These are phyloP conservation scores for Macquaria australasica DNA, from an alignment of 2,113 vertebrate genomes.

Conservation along the genomic window DNA sequence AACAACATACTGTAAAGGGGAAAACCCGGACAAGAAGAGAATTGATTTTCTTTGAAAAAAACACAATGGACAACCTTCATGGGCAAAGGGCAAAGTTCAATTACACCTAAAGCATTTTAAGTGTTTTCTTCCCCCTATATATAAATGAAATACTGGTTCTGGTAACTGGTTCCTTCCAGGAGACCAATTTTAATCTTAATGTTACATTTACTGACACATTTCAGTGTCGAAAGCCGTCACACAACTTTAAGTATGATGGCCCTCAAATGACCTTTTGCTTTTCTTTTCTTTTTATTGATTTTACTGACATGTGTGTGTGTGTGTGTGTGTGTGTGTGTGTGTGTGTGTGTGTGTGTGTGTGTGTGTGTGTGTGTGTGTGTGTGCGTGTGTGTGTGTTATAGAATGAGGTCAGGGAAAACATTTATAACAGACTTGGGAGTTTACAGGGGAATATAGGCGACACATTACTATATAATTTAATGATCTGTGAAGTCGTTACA, in stretches of 20 bases:
- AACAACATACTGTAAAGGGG: conserved; percentile 8
- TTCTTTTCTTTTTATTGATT: conserved; percentile 65
- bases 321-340: too few species aligned
- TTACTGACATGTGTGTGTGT: too few species aligned
- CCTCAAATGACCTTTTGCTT: conserved; percentile 58
- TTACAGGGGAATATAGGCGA: not conserved
- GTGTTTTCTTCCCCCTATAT: not conserved
- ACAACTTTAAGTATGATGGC: conserved; percentile 16
- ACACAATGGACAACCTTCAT: too few species aligned
- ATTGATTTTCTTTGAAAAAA: conserved; percentile 56
- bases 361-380: too few species aligned
- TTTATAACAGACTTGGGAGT: not conserved
- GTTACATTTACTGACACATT: conserved; percentile 23
- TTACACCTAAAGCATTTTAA: conserved; percentile 11
- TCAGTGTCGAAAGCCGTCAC: conserved; percentile 12
- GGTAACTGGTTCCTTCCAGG: not conserved
- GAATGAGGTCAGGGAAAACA: not conserved
- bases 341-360: too few species aligned
- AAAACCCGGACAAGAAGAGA: conserved; percentile 24
- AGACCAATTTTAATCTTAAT: conserved; percentile 2
- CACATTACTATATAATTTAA: not conserved
- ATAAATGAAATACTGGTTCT: not conserved
- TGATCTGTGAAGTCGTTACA: conserved; percentile 14
- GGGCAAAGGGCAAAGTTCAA: conserved; percentile 24
- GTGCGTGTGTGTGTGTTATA: not conserved